A percentile compares a stretch with the other conserved stretches of the same genome.
These are phyloP conservation scores for Muscicapa adusta DNA, from an alignment of 2,113 vertebrate genomes.

Conservation along the genomic window DNA sequence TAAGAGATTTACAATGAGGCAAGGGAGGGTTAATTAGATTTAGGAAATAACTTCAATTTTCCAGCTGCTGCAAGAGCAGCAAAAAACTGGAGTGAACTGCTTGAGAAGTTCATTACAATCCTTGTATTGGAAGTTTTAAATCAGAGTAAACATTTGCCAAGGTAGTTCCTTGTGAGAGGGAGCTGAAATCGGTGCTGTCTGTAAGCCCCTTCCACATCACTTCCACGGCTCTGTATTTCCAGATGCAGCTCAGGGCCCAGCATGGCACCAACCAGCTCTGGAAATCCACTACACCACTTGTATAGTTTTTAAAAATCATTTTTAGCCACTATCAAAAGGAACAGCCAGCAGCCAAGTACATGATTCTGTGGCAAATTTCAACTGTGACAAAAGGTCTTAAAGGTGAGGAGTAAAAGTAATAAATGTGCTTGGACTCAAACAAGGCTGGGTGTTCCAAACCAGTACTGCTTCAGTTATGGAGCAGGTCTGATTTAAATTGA, in stretches of 20 bases:
- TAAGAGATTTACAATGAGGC: neutral
- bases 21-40: neutral
- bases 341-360: neutral
- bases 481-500: neutral
- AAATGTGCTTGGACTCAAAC: neutral
- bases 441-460: neutral
- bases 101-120: neutral
- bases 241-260: neutral
- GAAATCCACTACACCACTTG: neutral
- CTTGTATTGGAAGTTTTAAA: neutral
- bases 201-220: neutral
- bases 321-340: neutral
- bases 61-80: neutral
- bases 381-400: neutral
- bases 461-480: rapidly evolving
- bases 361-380: neutral
- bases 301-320: neutral
- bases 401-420: neutral
- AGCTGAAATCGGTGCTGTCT: neutral
- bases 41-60: neutral
- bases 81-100: neutral
- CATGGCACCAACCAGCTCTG: neutral
- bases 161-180: neutral
- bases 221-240: neutral
- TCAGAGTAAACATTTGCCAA: neutral